Percentiles rank a stretch among this genome's conserved stretches.
phyloP scores from a whole-genome alignment of 2,888 invertebrate genomes.

The Achlya flavicornis region DNA sequence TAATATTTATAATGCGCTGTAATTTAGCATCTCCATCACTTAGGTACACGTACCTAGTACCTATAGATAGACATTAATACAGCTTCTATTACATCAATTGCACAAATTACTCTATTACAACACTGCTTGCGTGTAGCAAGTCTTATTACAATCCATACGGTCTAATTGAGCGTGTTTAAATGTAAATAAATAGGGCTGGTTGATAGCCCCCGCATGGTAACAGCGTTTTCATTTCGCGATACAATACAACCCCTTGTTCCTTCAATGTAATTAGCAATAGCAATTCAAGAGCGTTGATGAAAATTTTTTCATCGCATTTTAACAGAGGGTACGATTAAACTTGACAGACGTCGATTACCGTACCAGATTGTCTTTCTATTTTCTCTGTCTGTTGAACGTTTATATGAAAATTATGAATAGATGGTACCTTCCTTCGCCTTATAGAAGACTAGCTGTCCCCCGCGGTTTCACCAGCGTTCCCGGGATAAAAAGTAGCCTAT shows the following conservation, averaged over 20 bases:
- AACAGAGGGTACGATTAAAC: too few species aligned
- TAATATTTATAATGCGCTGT: slow-evolving; percentile 14
- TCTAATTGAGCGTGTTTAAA: not conserved
- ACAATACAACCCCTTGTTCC: not conserved
- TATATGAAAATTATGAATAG: too few species aligned
- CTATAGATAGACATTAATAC: not conserved
- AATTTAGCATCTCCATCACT: not conserved
- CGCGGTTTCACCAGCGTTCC: too few species aligned
- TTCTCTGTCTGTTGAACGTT: too few species aligned
- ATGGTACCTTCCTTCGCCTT: too few species aligned
- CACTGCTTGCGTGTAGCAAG: not conserved
- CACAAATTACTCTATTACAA: slow-evolving; percentile 14
- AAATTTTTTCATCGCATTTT: too few species aligned
- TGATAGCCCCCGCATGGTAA: not conserved
- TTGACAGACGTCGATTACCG: too few species aligned
- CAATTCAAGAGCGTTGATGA: not conserved
- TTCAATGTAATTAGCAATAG: not conserved
- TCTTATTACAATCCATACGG: not conserved
- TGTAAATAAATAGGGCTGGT: not conserved
- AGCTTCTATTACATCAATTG: slow-evolving; percentile 16
- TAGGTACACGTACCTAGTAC: not conserved
- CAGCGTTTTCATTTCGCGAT: not conserved
- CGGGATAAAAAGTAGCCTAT: too few species aligned
- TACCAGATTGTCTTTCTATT: too few species aligned
- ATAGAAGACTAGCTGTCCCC: too few species aligned